Evolutionary conservation across 1,140 invertebrate genomes (phyloP).

Genomic region (Panulirus ornatus): DNA sequence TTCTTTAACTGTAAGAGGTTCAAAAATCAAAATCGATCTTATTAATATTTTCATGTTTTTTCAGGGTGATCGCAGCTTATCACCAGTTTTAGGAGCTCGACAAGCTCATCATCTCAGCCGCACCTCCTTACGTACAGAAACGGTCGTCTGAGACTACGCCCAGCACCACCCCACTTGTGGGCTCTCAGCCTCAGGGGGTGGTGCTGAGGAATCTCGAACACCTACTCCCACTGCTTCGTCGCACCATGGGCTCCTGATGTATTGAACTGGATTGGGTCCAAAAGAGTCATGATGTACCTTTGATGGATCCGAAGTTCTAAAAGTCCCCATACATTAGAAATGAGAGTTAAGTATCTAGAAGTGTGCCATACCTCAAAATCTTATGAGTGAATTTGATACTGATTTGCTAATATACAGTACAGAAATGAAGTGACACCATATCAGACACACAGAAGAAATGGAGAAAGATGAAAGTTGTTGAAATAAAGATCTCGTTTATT

Average conservation of each 20-base stretch:
- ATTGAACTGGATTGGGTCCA: slow-evolving; percentile 28
- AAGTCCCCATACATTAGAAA: slow-evolving; percentile 11
- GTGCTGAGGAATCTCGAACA: slow-evolving; percentile 68
- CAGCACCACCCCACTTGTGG: slow-evolving; percentile 70
- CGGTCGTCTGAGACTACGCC: slow-evolving; percentile 75
- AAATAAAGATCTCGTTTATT: slow-evolving; percentile 35
- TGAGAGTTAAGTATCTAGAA: background rate
- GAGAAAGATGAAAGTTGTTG: slow-evolving; percentile 4
- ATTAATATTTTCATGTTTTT: slow-evolving; percentile 15
- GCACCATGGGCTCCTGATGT: slow-evolving; percentile 66
- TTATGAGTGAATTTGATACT: too few relatives aligned
- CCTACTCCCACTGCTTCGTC: slow-evolving; percentile 59
- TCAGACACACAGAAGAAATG: slow-evolving; percentile 1
- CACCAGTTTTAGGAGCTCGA: slow-evolving; percentile 73
- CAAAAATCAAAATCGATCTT: too few relatives aligned
- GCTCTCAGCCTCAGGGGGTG: slow-evolving; percentile 48
- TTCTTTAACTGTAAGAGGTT: too few relatives aligned
- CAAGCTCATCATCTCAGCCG: slow-evolving; percentile 74
- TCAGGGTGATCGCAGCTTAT: slow-evolving; percentile 74
- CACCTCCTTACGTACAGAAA: slow-evolving; percentile 73
- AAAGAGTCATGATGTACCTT: background rate
- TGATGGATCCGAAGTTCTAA: background rate
- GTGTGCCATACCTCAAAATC: background rate
- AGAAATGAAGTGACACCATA: too few relatives aligned
- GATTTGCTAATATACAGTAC: too few relatives aligned